Evolutionary conservation across 2,797 vertebrate genomes (phyloP).

Genomic region (Rhyacichthys aspro): DNA sequence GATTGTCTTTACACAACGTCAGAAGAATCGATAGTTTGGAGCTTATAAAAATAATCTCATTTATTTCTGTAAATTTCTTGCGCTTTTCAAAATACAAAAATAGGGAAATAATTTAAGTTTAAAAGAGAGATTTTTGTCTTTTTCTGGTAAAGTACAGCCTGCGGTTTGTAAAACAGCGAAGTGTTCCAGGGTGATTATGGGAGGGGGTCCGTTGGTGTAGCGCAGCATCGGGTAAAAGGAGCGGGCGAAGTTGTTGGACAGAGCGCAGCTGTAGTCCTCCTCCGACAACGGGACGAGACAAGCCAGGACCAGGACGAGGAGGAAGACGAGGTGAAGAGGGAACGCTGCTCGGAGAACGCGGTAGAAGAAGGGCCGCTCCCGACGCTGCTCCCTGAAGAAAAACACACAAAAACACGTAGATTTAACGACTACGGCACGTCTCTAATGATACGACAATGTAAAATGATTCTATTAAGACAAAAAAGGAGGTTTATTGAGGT

Average conservation of each 20-base stretch:
- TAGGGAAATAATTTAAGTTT: too few species aligned
- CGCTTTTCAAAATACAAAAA: too few species aligned
- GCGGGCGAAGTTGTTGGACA: slow-evolving; percentile 92
- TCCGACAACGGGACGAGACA: slow-evolving; percentile 86
- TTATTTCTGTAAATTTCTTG: too few species aligned
- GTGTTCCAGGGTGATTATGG: slow-evolving; percentile 75
- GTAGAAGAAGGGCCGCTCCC: slow-evolving; percentile 82
- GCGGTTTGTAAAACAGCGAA: background rate
- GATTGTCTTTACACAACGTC: too few species aligned
- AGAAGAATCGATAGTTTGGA: too few species aligned
- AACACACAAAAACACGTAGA: too few species aligned
- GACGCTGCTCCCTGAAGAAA: slow-evolving; percentile 77
- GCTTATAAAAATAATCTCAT: too few species aligned
- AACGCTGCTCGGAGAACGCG: slow-evolving; percentile 86
- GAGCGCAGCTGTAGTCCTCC: slow-evolving; percentile 89
- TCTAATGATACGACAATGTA: too few species aligned
- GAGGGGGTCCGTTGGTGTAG: slow-evolving; percentile 93
- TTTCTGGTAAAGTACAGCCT: background rate
- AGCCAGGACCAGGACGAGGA: slow-evolving; percentile 86
- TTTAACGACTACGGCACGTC: too few species aligned
- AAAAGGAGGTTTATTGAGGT: too few species aligned
- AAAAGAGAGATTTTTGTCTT: too few species aligned
- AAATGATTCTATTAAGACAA: too few species aligned
- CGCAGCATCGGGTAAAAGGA: slow-evolving; percentile 95
- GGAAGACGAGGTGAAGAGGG: slow-evolving; percentile 87